Conservation (phyloP, 2,888 invertebrate species). For the Chaetogeoica ovagalla region DNA sequence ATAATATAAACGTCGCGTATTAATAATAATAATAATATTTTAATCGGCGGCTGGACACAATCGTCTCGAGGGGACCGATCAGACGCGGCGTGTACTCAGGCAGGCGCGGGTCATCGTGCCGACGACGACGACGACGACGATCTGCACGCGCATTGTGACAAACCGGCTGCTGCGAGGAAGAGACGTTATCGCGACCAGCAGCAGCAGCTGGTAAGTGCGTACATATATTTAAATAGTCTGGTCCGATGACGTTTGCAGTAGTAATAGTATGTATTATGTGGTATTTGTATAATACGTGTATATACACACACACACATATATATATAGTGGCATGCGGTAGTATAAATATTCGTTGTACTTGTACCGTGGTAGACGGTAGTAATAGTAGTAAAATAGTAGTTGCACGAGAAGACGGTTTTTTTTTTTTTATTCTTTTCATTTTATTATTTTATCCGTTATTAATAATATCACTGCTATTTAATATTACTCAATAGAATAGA, state of each 20-base stretch:
- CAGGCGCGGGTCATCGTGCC: constrained; percentile 27
- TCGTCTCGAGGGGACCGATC: not conserved
- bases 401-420: not conserved
- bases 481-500: too few species aligned
- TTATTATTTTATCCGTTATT: constrained; percentile 17
- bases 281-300: not conserved
- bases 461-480: too few species aligned
- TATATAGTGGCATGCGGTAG: not conserved
- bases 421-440: constrained; percentile 29
- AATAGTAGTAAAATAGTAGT: not conserved
- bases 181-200: constrained; percentile 4
- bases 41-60: not conserved
- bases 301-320: too few species aligned
- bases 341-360: not conserved
- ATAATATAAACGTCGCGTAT: not conserved
- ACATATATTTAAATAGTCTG: too few species aligned
- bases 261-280: not conserved
- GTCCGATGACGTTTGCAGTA: not conserved
- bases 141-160: constrained; percentile 29
- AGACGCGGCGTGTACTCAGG: not conserved
- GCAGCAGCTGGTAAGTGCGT: too few species aligned
- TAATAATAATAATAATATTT: not conserved
- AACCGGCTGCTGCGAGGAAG: constrained; percentile 18
- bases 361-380: not conserved
- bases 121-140: not conserved